These are phyloP conservation scores for Sciaenops ocellatus DNA, from an alignment of 2,797 vertebrate genomes.

Conservation along the genomic window DNA sequence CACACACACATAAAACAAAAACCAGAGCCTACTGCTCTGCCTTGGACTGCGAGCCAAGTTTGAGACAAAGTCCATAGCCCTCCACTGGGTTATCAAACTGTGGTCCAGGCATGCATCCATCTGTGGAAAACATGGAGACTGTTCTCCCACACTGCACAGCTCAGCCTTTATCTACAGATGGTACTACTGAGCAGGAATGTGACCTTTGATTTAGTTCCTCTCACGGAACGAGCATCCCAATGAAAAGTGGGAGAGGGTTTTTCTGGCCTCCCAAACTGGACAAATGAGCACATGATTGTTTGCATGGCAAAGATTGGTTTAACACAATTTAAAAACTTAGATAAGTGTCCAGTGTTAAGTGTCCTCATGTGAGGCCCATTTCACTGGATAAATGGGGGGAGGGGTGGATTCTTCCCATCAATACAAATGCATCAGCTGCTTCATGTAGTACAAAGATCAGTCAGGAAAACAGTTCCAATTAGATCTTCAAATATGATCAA, in stretches of 20 bases:
- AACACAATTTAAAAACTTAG: slow-evolving; percentile 81
- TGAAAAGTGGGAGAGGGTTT: slow-evolving; percentile 63
- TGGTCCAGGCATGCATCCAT: slow-evolving; percentile 86
- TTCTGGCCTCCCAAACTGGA: slow-evolving; percentile 57
- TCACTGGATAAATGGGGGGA: slow-evolving; percentile 55
- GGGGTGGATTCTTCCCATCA: slow-evolving; percentile 62
- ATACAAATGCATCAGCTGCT: slow-evolving; percentile 62
- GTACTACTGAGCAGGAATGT: slow-evolving; percentile 85
- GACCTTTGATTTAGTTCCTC: slow-evolving; percentile 85
- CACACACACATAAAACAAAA: slow-evolving; percentile 42
- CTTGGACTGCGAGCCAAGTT: slow-evolving; percentile 80
- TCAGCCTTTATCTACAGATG: slow-evolving; percentile 87
- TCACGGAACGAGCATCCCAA: slow-evolving; percentile 70
- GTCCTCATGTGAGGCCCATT: slow-evolving; percentile 83
- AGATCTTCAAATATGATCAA: slow-evolving; percentile 13
- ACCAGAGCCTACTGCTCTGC: slow-evolving; percentile 69
- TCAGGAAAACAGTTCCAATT: slow-evolving; percentile 1
- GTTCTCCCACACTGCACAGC: slow-evolving; percentile 82
- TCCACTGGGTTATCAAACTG: slow-evolving; percentile 85
- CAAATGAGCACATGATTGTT: slow-evolving; percentile 79
- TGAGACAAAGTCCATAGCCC: slow-evolving; percentile 82
- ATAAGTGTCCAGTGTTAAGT: slow-evolving; percentile 79
- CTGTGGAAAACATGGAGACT: slow-evolving; percentile 86
- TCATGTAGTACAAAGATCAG: slow-evolving; percentile 26
- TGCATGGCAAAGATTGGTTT: slow-evolving; percentile 75